A percentile compares a stretch with the other conserved stretches of the same genome.
Evolutionary conservation across 2,113 vertebrate genomes (phyloP).

Genomic region (Seriola dumerili): DNA sequence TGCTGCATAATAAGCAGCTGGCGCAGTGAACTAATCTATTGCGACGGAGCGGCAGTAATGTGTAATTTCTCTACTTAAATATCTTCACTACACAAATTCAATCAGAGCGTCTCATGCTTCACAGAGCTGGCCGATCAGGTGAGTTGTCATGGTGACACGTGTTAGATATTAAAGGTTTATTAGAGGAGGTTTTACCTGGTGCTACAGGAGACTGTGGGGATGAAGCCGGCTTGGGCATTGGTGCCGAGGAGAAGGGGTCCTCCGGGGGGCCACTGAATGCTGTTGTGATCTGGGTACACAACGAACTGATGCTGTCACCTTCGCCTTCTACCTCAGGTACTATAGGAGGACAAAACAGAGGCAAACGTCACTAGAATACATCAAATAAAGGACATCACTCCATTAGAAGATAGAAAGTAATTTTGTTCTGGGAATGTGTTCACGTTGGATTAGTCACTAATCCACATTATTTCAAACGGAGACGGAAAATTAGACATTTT

Average conservation of each 20-base stretch:
- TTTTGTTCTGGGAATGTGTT: neutral
- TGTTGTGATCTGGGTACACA: conserved; percentile 96
- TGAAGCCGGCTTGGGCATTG: conserved; percentile 89
- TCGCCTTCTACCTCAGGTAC: conserved; percentile 96
- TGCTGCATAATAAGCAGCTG: neutral
- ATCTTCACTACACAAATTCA: neutral
- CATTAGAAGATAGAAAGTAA: neutral
- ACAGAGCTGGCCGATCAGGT: neutral
- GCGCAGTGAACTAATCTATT: neutral
- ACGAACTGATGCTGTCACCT: conserved; percentile 95
- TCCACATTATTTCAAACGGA: neutral
- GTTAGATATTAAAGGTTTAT: neutral
- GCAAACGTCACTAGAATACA: no score
- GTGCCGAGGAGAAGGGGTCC: conserved; percentile 95
- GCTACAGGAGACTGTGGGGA: conserved; percentile 93
- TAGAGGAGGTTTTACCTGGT: conserved; percentile 86
- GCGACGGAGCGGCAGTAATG: neutral
- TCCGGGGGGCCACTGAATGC: conserved; percentile 94
- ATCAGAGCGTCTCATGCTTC: neutral
- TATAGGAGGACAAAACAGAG: conserved; percentile 59
- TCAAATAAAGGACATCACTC: neutral
- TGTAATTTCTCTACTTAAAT: neutral
- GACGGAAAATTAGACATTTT: no score
- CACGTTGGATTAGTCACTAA: neutral
- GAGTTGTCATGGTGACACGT: neutral